phyloP scores from a whole-genome alignment of 2,113 vertebrate genomes.

The Corvus cornix region DNA sequence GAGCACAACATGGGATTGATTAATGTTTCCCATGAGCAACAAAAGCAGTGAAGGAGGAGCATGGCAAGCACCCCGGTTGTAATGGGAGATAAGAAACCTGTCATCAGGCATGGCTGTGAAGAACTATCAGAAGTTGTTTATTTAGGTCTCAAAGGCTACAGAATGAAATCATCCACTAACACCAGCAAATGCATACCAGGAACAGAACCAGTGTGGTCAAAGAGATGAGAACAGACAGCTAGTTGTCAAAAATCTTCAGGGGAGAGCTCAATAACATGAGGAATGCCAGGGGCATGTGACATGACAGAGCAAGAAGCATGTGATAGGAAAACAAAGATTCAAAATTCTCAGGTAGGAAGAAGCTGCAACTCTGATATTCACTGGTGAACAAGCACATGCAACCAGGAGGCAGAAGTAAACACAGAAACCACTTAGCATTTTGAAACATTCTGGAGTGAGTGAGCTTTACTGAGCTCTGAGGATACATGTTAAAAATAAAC shows the following conservation, averaged over 20 bases:
- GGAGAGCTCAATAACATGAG: not conserved
- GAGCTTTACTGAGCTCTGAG: not conserved
- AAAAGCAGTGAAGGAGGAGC: not conserved
- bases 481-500: conserved; percentile 1
- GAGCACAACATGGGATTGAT: not conserved
- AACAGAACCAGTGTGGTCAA: not conserved
- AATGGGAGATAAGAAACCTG: not conserved
- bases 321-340: not conserved
- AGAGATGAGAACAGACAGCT: not conserved
- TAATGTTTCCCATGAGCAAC: not conserved
- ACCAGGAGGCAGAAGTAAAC: not conserved
- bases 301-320: not conserved
- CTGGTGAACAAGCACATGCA: not conserved
- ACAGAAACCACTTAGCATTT: not conserved
- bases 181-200: not conserved
- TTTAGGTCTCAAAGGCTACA: not conserved
- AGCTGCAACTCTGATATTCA: not conserved
- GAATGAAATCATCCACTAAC: not conserved
- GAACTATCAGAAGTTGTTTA: not conserved
- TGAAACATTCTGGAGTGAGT: not conserved
- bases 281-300: not conserved
- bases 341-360: not conserved
- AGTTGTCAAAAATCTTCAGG: not conserved
- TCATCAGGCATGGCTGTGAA: not conserved
- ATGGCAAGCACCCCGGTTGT: not conserved